A percentile compares a stretch with the other conserved stretches of the same genome.
Conservation (phyloP, 2,888 invertebrate species). For the Dryobota labecula region DNA sequence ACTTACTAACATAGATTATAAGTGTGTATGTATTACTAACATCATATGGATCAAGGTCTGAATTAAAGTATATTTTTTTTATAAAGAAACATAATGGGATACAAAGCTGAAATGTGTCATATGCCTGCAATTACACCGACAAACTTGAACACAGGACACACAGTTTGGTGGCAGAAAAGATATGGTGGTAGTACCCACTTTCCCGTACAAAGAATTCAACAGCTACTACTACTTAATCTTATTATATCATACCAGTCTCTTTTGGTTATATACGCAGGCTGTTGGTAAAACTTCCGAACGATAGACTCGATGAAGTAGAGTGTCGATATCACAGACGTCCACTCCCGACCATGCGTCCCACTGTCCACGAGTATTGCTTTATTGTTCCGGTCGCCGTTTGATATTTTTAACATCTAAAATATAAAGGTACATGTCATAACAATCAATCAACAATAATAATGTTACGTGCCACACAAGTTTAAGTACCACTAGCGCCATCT, state of each 20-base stretch:
- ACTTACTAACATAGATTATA: too few species aligned
- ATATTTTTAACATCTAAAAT: slow-evolving; percentile 49
- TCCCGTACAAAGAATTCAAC: neutral
- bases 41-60: too few species aligned
- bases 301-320: slow-evolving; percentile 42
- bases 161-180: neutral
- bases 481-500: too few species aligned
- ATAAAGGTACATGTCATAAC: neutral
- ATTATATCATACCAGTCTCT: slow-evolving; percentile 31
- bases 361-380: slow-evolving; percentile 24
- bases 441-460: too few species aligned
- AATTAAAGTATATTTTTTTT: too few species aligned
- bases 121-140: too few species aligned
- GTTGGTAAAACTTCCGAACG: slow-evolving; percentile 13
- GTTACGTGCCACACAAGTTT: too few species aligned
- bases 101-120: too few species aligned
- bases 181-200: neutral
- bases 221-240: too few species aligned
- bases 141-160: too few species aligned
- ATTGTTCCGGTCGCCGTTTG: slow-evolving; percentile 16
- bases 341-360: slow-evolving; percentile 37
- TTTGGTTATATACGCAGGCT: slow-evolving; percentile 29
- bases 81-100: too few species aligned
- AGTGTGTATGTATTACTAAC: too few species aligned
- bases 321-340: slow-evolving; percentile 25